These are phyloP conservation scores for Monochamus saltuarius DNA, from an alignment of 1,140 invertebrate species.

Conservation along the genomic window DNA sequence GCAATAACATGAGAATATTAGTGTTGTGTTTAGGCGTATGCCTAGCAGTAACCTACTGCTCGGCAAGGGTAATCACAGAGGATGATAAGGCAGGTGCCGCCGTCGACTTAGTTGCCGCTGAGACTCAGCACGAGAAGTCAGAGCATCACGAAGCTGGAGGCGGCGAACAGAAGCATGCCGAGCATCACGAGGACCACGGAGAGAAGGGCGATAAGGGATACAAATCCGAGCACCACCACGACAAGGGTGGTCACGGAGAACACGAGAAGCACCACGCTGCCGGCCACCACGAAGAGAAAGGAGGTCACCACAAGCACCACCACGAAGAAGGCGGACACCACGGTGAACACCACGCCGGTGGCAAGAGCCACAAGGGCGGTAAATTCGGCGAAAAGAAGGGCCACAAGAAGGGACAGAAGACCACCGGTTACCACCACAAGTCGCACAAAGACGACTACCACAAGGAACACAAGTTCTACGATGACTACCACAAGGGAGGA, in stretches of 20 bases:
- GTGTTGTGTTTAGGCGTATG: slow-evolving; percentile 13
- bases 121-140: slow-evolving; percentile 51
- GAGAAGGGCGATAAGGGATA: slow-evolving; percentile 70
- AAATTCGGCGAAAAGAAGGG: slow-evolving; percentile 71
- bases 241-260: slow-evolving; percentile 69
- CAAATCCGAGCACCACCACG: slow-evolving; percentile 66
- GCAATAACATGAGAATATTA: slow-evolving; percentile 21
- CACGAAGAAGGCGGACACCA: slow-evolving; percentile 71
- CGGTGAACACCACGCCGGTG: slow-evolving; percentile 71
- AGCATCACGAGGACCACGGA: slow-evolving; percentile 64
- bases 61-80: slow-evolving; percentile 18
- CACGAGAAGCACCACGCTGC: slow-evolving; percentile 70
- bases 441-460: slow-evolving; percentile 79
- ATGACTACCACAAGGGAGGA: slow-evolving; percentile 73
- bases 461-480: slow-evolving; percentile 79
- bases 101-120: slow-evolving; percentile 53
- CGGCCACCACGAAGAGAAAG: slow-evolving; percentile 70
- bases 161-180: slow-evolving; percentile 62
- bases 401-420: slow-evolving; percentile 69
- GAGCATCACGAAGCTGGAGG: slow-evolving; percentile 61
- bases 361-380: slow-evolving; percentile 70
- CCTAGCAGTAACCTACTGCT: slow-evolving; percentile 6
- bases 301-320: slow-evolving; percentile 73
- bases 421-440: slow-evolving; percentile 75
- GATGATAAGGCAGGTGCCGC: slow-evolving; percentile 7